Evolutionary conservation across 1,140 invertebrate genomes (phyloP).

Genomic region (Apis florea): DNA sequence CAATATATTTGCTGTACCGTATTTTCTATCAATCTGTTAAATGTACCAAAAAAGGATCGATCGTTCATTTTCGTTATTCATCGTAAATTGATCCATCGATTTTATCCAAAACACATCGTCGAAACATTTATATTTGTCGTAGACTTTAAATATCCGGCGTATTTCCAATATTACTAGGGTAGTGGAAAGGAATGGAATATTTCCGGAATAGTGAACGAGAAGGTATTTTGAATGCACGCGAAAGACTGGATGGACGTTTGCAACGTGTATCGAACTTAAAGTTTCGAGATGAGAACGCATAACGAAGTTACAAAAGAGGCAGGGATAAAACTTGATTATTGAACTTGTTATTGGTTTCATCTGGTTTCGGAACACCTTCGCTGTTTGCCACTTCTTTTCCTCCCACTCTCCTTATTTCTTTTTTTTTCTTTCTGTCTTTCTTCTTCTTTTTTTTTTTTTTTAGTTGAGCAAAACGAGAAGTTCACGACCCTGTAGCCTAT

Average conservation of each 20-base stretch:
- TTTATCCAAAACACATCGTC: not conserved
- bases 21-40: constrained; percentile 34
- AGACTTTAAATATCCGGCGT: not conserved
- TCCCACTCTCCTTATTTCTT: not conserved
- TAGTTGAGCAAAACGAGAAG: constrained; percentile 8
- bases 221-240: constrained; percentile 11
- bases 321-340: constrained; percentile 47
- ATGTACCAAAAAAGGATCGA: constrained; percentile 18
- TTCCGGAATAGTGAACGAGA: not conserved
- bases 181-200: not conserved
- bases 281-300: constrained; percentile 10
- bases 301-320: constrained; percentile 41
- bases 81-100: constrained; percentile 11
- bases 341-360: constrained; percentile 36
- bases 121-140: not conserved
- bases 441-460: not conserved
- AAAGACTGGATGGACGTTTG: not conserved
- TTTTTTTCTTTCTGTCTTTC: not conserved
- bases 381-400: constrained; percentile 10
- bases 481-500: constrained; percentile 4
- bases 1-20: constrained; percentile 29
- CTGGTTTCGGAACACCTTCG: constrained; percentile 25
- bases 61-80: not conserved
- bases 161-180: not conserved
- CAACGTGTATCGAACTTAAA: not conserved